Evolutionary conservation across 2,113 vertebrate species (phyloP).

Genomic region (Tauraco erythrolophus): DNA sequence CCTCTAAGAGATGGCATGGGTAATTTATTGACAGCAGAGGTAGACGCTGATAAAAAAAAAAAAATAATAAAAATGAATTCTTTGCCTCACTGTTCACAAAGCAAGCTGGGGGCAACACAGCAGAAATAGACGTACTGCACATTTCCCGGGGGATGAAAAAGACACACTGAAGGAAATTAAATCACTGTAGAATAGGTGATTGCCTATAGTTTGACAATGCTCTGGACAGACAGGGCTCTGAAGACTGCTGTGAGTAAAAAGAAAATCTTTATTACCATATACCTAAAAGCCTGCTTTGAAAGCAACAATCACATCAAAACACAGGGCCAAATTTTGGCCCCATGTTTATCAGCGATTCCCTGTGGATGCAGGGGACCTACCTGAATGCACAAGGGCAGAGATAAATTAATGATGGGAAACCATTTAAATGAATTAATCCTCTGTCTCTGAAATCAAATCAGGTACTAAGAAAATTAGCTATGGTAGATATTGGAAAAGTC

Average conservation of each 20-base stretch:
- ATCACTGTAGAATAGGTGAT: conserved; percentile 65
- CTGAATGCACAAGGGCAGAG: neutral
- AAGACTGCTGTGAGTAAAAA: neutral
- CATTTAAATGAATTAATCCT: neutral
- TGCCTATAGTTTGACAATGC: conserved; percentile 50
- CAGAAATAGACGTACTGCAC: conserved; percentile 51
- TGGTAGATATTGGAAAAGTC: neutral
- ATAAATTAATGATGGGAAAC: neutral
- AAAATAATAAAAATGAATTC: neutral
- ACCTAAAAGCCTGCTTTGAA: neutral
- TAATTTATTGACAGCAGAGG: conserved; percentile 71
- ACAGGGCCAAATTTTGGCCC: neutral
- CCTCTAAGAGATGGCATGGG: conserved; percentile 58
- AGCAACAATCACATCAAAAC: neutral
- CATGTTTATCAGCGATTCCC: rapidly evolving
- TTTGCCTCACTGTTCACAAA: conserved; percentile 58
- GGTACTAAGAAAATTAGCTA: neutral
- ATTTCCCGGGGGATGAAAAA: conserved; percentile 66
- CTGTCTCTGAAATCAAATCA: neutral
- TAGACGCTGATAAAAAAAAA: conserved; percentile 51
- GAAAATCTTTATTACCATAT: conserved; percentile 44
- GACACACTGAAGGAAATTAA: conserved; percentile 68
- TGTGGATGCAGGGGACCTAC: neutral
- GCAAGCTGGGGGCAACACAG: conserved; percentile 47
- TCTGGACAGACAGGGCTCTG: conserved; percentile 27